Evolutionary conservation across 2,797 vertebrate genomes (phyloP), one percentile per base, ranked within the genome.

Genomic region (Chloroceryle amazona): DNA sequence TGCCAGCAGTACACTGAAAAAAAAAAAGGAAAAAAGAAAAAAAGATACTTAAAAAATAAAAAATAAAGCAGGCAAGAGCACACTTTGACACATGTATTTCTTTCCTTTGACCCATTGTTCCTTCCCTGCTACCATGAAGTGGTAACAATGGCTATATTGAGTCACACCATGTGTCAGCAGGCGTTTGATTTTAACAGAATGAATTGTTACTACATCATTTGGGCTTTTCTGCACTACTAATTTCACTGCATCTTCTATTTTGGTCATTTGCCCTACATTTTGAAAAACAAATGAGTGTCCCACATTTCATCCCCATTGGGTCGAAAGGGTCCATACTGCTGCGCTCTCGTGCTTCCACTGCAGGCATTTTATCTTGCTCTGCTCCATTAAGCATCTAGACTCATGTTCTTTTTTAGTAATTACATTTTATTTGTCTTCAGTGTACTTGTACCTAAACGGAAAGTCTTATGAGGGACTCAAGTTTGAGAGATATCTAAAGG

Each of bases 201-300:
- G 49, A 76, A 78, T 93, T 95, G 91, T 57, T 85, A 49, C 67
- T 42, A 62, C 86, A 66, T 92, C 86, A 60, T 96, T 95, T 89
- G 72, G 86, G 90, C 92, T 85, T 89, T 97, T 97, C 93, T 94
- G 94, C 97, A 96, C 94, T 94, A 96, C 81, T 97, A 92, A 97
- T 93, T 95, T 89, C 70, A 51, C 92, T 73, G 55, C 80, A 31
- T 86, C 81, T 94, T 97, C 92, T 97, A 93, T 96, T 97, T 95
- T 91, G 89, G 90, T 96, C 80, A 91, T 90, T 94, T 96, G 89
- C 57, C 94, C 91, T 95, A 89, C 75, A 89, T 97, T 95, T 85
- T 72, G 37, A 54, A 79, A 91, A 93, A 65, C 86, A 63, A 81
- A 83, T 91, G 46, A 51, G 25, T 18, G 35, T 84, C 73, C 76